Percentiles rank a stretch among this genome's conserved stretches.
phyloP scores from a whole-genome alignment of 2,888 invertebrate species.

The Vannuccia rotundouncinata region DNA sequence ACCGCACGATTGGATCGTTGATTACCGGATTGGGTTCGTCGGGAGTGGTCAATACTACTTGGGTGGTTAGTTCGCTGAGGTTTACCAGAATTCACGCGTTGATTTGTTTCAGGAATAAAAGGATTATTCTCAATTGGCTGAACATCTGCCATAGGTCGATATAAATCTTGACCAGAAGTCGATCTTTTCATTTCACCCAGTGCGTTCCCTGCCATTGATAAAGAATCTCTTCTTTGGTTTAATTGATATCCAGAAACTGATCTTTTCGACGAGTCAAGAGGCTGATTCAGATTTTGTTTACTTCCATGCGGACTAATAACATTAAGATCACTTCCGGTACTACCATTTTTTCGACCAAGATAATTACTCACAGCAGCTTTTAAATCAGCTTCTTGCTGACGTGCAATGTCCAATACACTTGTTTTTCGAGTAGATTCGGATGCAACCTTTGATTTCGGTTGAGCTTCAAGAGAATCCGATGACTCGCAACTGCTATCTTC shows the following conservation, averaged over 20 bases:
- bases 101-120: too few species aligned
- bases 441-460: not conserved
- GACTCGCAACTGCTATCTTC: not conserved
- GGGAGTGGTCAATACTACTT: not conserved
- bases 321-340: not conserved
- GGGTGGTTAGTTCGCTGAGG: not conserved
- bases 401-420: slow-evolving; percentile 3
- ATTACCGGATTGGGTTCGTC: not conserved
- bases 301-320: not conserved
- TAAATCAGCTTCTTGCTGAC: not conserved
- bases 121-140: not conserved
- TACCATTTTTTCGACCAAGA: not conserved
- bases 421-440: not conserved
- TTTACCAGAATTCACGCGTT: too few species aligned
- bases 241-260: not conserved
- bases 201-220: not conserved
- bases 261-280: not conserved
- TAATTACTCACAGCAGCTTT: not conserved
- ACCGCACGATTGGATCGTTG: not conserved
- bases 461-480: not conserved
- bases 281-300: slow-evolving; percentile 8
- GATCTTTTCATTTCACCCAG: not conserved
- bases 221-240: not conserved
- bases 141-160: not conserved
- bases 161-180: not conserved